Evolutionary conservation across 53 echinoderm and acorn worm genomes (phyloP), one percentile per base, ranked within the genome.

Genomic region (Henricia sp.): DNA sequence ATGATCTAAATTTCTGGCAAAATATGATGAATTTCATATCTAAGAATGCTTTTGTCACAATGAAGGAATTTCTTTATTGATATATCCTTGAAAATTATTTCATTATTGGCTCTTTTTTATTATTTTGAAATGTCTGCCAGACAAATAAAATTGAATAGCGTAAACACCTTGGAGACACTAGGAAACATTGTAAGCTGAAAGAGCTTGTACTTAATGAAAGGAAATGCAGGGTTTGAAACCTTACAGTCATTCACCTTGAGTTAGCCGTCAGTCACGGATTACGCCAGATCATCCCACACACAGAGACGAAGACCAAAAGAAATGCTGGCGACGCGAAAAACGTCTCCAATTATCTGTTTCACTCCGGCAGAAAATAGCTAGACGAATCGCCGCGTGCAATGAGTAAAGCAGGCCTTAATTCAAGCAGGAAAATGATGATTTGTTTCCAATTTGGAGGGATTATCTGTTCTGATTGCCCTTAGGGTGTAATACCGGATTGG

Each of bases 401-500:
- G 76, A 76, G 76, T 76, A 76, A 76, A 76, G 76, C 41, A 30
- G 55, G 76, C 38, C 67, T 41, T 76, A 76, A 76, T 76, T 57
- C 76, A 58, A 26, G 29, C 76, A 58, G 59, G 76, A 58, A 76
- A 76, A 57, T 38, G 76, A 56, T 76, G 76, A 76, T 76, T 76
- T 76, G 59, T 76, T 56, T 76, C 42, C 76, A 76, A 76, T 76
- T 76, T 76, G 76, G 42, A 37, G 23, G 76, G 76, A 76, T 76
- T 76, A 76, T 39, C 56, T 56, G 17, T 20, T 26, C 56, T 19
- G 5, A 59, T 12, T 76, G 39, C 57, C 76, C 76, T 57, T 16
- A 12, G 48, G 76, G 76, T 25, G 37, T n/a, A 16, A 37, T 53
- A 17, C n/a, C n/a, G 56, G 17, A 58, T 76, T 56, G 76, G 76